Conservation (phyloP, 2,113 vertebrate genomes). For the Percina caprodes region DNA sequence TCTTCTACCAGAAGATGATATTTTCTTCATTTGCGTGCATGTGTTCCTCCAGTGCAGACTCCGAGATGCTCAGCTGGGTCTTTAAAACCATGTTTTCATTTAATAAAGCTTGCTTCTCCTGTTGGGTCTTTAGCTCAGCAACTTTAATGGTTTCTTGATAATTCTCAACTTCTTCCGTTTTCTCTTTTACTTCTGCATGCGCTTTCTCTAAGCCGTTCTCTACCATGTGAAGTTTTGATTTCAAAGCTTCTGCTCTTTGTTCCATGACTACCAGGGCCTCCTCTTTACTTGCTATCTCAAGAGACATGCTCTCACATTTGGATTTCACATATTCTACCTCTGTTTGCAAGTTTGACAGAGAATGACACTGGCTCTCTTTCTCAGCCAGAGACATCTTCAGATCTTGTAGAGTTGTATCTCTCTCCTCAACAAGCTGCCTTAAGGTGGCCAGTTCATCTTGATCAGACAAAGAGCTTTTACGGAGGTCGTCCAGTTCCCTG, state of each 20-base stretch:
- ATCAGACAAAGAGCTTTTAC: conserved; percentile 49
- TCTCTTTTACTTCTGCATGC: conserved; percentile 48
- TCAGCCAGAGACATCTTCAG: conserved; percentile 69
- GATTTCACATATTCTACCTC: conserved; percentile 66
- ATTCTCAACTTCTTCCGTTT: conserved; percentile 58
- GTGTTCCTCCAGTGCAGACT: conserved; percentile 45
- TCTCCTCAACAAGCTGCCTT: conserved; percentile 61
- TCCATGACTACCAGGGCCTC: conserved; percentile 45
- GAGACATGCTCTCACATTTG: conserved; percentile 34
- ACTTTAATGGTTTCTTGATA: conserved; percentile 41
- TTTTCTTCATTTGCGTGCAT: conserved; percentile 56
- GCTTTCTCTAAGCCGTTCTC: conserved; percentile 76
- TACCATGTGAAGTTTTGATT: conserved; percentile 57
- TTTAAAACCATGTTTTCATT: conserved; percentile 53
- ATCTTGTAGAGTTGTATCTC: conserved; percentile 63
- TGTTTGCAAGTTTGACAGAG: conserved; percentile 52
- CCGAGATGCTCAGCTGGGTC: conserved; percentile 55
- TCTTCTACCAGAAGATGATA: conserved; percentile 46
- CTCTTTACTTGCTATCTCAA: conserved; percentile 67
- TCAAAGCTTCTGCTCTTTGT: conserved; percentile 59
- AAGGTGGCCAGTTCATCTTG: conserved; percentile 71
- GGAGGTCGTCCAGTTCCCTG: conserved; percentile 70
- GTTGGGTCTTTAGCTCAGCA: conserved; percentile 56
- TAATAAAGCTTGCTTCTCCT: conserved; percentile 50
- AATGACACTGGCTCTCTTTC: conserved; percentile 59